Base-by-base conservation (phyloP, 2,888 invertebrate genomes). In the Mesoligia furuncula region DNA sequence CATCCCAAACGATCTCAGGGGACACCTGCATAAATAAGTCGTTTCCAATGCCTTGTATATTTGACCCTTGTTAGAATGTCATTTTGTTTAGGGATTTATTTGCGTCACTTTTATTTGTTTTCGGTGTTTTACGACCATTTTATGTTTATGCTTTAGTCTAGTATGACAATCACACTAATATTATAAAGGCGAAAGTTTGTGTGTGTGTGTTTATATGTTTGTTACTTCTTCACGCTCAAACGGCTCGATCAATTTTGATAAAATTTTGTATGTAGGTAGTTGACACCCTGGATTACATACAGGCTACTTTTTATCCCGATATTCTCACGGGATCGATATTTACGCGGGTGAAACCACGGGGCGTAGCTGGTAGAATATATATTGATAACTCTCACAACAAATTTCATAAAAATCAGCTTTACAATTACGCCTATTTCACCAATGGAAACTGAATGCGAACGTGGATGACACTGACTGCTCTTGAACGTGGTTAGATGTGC, bases 41-140 rank as follows among this genome's bases (percentile, higher is more conserved):
- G 71, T 77, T 85, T 83, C 77, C 79, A 88, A 83, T 81, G 59
- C 67, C 68, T 80, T 77, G 42, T 88, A 79, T 81, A 77, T 77
- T 67, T 78, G 76, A 73, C 59, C 81, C 81, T 81, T 79, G 81
- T 85, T 85, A 71, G 68, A 77, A 81, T 76, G 73, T 69, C 45
- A 72, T 75, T 85, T 77, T 65, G 51, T 68, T 36, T 75, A 24
- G 24, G 54, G 73, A 31, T 83, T 72, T 84, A 74, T 84, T 77
- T 74, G 39, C 31, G 36, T 54, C 17, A 7, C 20, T 67, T 54
- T 68, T 68, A 62, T 67, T 79, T 80, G 57, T 69, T 82, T 75
- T 74, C n/a, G 45, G 20, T 17, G 36, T 48, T 67, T 54, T 62
- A 36, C 57, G 8, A 27, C 36, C n/a, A 17, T 51, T 74, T 27